Percentiles rank a stretch among this genome's conserved stretches.
phyloP scores from a whole-genome alignment of 1,140 invertebrate species.

The Drosophila quadrilineata region DNA sequence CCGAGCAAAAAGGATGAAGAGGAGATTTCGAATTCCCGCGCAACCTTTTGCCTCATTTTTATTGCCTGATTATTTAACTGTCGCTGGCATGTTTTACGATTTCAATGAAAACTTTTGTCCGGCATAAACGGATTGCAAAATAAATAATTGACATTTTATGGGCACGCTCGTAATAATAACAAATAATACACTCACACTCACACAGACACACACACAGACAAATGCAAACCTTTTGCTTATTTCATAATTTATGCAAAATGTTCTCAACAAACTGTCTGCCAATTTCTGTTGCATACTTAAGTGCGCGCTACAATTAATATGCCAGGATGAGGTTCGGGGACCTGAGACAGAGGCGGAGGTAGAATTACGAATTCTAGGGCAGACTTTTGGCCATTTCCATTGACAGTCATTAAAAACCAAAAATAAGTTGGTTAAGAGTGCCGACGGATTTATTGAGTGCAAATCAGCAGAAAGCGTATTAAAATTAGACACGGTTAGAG shows the following conservation, averaged over 20 bases:
- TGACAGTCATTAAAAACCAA: constrained; percentile 30
- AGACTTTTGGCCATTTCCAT: neutral
- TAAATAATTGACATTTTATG: constrained; percentile 25
- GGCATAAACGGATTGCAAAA: constrained; percentile 11
- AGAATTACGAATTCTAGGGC: constrained; percentile 61
- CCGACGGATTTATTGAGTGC: constrained; percentile 70
- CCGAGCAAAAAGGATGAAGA: neutral
- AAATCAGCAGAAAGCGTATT: constrained; percentile 47
- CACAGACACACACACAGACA: no score
- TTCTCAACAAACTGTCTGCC: no score
- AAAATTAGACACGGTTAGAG: constrained; percentile 36
- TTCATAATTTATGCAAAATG: no score
- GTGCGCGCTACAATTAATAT: no score
- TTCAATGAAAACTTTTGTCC: constrained; percentile 30
- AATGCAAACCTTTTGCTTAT: no score
- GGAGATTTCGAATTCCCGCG: no score
- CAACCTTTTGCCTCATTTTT: constrained; percentile 16
- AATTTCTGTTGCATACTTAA: constrained; percentile 23
- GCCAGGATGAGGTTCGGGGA: no score
- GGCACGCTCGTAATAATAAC: neutral
- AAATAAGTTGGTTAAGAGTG: constrained; percentile 54
- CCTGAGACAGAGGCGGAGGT: no score
- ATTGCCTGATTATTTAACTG: constrained; percentile 45
- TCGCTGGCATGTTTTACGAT: constrained; percentile 23
- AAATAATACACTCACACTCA: neutral